Conservation (phyloP, 2,113 vertebrate species). For the Rhinolophus ferrumequinum region DNA sequence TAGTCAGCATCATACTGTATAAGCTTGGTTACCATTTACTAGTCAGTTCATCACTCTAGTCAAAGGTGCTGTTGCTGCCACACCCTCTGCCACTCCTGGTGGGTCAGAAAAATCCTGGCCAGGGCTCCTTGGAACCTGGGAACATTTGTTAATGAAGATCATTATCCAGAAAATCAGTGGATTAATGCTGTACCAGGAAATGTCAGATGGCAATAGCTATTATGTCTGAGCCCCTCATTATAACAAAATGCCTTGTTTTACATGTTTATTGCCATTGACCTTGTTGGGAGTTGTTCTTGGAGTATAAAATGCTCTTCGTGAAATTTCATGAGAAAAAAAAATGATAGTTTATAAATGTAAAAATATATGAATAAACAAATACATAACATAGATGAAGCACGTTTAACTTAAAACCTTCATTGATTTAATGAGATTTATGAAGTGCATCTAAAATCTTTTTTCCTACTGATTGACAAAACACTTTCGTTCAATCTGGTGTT, state of each 20-base stretch:
- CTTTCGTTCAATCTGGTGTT: background rate
- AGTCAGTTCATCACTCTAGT: constrained; percentile 59
- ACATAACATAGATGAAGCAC: background rate
- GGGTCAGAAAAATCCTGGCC: background rate
- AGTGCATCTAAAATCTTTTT: background rate
- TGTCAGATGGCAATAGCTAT: background rate
- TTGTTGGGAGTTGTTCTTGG: background rate
- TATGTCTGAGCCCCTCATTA: background rate
- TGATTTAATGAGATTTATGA: constrained; percentile 32
- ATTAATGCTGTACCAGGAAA: background rate
- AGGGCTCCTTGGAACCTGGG: background rate
- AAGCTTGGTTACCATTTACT: constrained; percentile 58
- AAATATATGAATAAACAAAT: background rate
- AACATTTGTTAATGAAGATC: background rate
- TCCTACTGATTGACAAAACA: background rate
- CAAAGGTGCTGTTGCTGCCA: background rate
- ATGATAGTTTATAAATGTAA: background rate
- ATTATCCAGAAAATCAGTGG: background rate
- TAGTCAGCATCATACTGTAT: background rate
- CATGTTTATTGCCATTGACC: background rate
- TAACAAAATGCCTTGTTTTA: background rate
- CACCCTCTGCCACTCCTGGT: background rate
- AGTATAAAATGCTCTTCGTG: background rate
- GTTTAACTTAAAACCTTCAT: background rate
- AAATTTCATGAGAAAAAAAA: background rate